Conservation (phyloP, 1,140 invertebrate species). For the Holotrichia oblita region DNA sequence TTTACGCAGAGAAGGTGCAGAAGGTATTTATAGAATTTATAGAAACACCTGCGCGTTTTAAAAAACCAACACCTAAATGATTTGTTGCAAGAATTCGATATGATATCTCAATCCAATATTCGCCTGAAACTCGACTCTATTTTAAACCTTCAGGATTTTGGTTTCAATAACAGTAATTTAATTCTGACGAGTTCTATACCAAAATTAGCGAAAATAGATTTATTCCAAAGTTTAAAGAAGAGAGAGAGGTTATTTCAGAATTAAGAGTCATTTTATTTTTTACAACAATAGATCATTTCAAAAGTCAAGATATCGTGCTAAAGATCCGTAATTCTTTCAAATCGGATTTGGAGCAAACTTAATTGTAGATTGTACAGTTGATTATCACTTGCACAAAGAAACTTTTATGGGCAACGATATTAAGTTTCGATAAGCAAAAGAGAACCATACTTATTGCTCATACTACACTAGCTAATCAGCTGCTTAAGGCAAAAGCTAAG, state of each 20-base stretch:
- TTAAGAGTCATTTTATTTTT: background rate
- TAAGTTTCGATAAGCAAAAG: background rate
- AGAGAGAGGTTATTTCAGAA: background rate
- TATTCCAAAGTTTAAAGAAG: background rate
- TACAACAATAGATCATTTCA: constrained; percentile 2
- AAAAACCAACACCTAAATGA: constrained; percentile 1
- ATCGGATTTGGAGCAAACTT: background rate
- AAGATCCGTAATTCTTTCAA: background rate
- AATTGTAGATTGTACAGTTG: background rate
- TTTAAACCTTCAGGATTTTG: background rate
- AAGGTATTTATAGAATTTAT: background rate
- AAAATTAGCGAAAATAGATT: background rate
- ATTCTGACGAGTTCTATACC: background rate
- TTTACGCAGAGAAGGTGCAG: background rate
- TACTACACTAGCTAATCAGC: background rate
- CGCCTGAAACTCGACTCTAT: background rate
- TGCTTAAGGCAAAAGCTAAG: background rate
- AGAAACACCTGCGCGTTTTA: background rate
- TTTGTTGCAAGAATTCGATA: background rate
- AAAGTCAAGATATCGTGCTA: background rate
- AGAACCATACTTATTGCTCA: background rate
- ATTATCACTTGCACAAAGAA: background rate
- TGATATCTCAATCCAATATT: background rate
- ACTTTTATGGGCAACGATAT: background rate
- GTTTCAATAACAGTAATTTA: background rate